Evolutionary conservation across 2,113 vertebrate species (phyloP), one percentile per base, ranked within the genome.

Genomic region (Pelodiscus sinensis): DNA sequence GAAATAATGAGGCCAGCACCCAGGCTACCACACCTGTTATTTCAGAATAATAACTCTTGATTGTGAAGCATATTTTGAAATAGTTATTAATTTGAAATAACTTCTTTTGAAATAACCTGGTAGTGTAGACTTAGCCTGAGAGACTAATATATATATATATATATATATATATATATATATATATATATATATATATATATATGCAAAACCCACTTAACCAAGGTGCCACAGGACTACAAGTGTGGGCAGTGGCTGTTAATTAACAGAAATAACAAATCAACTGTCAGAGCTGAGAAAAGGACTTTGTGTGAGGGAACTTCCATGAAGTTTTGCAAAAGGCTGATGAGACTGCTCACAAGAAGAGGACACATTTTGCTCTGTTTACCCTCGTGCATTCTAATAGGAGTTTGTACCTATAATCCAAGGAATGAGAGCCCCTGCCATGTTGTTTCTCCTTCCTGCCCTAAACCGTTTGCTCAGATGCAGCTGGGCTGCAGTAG

Each of bases 231-330:
- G 44, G 44, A 44, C 44, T 44, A 44, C 44, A 5, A 71, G 16
- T 38, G 35, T 8, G 68, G n/a, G n/a, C 16, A 21, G 18, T 19
- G 51, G 3, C 9, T 82, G 38, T 2, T 44, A 82, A 84, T 83
- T 84, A 81, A 19, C 57, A 81, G 54, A 68, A 68, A 21, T 54
- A 71, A 84, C 24, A 79, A 52, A 7, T 44, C 38, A 50, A 27
- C 9, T 83, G 81, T 38, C 62, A 51, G 60, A 56, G 77, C 14
- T 38, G 91, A 92, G 44, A 44, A 44, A 44, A 44, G 44, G 44
- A 93, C 92, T 89, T 85, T 92, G 44, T 89, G 82, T 81, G 71
- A 58, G 80, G 93, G 91, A 95, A 96, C 89, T 97, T 95, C 96
- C 92, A 82, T 87, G 25, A 8, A 95, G 87, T 96, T 97, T 94